Evolutionary conservation across 2,113 vertebrate genomes (phyloP).

Genomic region (Colaptes auratus): DNA sequence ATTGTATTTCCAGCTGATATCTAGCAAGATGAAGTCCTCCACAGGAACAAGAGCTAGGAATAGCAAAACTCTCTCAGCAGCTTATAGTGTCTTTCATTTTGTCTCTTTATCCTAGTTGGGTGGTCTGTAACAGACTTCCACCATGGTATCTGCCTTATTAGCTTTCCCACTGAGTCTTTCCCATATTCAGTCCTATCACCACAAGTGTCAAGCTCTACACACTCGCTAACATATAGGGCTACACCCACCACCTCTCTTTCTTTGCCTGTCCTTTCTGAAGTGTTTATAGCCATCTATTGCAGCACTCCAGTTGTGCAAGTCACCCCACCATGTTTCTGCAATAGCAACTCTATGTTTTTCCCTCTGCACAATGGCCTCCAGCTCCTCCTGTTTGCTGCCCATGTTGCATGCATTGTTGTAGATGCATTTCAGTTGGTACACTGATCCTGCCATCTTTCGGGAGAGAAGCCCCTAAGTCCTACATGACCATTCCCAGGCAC

Average conservation of each 20-base stretch:
- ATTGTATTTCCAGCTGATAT: not conserved
- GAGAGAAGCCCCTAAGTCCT: not conserved
- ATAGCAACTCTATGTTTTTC: not conserved
- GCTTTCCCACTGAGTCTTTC: not conserved
- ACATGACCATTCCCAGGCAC: not conserved
- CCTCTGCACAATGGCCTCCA: not conserved
- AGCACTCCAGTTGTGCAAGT: not conserved
- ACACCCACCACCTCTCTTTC: not conserved
- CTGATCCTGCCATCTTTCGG: not conserved
- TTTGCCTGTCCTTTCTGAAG: not conserved
- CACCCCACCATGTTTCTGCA: not conserved
- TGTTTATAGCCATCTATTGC: not conserved
- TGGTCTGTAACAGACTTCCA: not conserved
- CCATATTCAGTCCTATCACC: not conserved
- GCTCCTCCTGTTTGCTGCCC: not conserved
- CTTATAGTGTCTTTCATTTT: not conserved
- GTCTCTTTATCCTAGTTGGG: not conserved
- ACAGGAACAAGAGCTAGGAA: not conserved
- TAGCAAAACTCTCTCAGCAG: not conserved
- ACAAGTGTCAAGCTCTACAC: not conserved
- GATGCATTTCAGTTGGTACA: not conserved
- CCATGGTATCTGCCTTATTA: not conserved
- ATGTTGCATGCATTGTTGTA: not conserved
- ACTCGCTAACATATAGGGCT: not conserved
- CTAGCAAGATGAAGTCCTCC: not conserved